A percentile compares a stretch with the other conserved stretches of the same genome.
Evolutionary conservation across 2,113 vertebrate genomes (phyloP).

Genomic region (Neogale vison): DNA sequence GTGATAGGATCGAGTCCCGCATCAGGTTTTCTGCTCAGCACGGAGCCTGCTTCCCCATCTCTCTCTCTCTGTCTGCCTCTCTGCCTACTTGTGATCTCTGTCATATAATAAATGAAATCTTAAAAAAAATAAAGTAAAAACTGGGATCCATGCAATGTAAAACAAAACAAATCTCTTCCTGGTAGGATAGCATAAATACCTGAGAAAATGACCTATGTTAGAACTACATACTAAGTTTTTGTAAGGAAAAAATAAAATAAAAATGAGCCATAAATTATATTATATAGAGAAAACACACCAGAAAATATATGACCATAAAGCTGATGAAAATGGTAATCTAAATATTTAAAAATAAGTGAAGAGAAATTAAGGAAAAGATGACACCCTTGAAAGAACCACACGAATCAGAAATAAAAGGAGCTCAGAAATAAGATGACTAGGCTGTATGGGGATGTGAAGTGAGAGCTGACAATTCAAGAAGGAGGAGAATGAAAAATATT

Average conservation of each 20-base stretch:
- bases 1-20: too few species aligned
- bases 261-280: background rate
- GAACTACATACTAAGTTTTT: background rate
- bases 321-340: background rate
- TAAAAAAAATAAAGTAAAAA: too few species aligned
- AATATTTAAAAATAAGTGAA: background rate
- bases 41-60: too few species aligned
- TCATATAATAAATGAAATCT: too few species aligned
- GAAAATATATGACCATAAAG: background rate
- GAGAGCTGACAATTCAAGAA: background rate
- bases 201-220: background rate
- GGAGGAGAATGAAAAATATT: background rate
- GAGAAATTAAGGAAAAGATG: conserved; percentile 15
- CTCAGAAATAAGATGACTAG: background rate
- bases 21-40: too few species aligned
- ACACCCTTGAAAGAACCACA: background rate
- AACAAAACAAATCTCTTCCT: background rate
- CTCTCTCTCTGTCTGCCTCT: too few species aligned
- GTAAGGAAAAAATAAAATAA: background rate
- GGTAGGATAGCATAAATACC: background rate
- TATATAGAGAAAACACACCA: background rate
- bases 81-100: too few species aligned
- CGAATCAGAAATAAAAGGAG: background rate
- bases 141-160: background rate
- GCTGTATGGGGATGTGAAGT: background rate